phyloP scores from a whole-genome alignment of 2,888 invertebrate genomes.

The Crematogaster levior region DNA sequence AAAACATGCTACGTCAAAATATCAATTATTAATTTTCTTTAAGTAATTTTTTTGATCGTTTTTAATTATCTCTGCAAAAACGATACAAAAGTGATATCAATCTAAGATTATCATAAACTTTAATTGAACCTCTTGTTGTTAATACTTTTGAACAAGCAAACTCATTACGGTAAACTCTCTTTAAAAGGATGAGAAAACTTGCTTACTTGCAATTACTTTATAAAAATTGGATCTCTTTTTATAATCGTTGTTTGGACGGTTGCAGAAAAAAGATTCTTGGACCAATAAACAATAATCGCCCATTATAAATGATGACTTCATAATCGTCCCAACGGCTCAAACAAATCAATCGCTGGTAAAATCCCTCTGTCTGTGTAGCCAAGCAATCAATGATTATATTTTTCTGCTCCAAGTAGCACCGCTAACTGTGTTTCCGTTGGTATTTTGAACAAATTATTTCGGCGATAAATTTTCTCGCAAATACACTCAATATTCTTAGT shows the following conservation, averaged over 20 bases:
- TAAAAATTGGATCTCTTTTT: conserved; percentile 39
- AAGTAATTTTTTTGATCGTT: not conserved
- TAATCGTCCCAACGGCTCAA: conserved; percentile 42
- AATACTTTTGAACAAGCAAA: conserved; percentile 25
- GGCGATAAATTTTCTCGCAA: conserved; percentile 37
- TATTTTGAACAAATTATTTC: conserved; percentile 57
- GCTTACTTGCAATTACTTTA: conserved; percentile 32
- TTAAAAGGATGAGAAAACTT: conserved; percentile 23
- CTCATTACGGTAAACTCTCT: conserved; percentile 31
- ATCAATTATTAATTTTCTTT: not conserved
- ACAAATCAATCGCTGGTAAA: conserved; percentile 61
- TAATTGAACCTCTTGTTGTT: conserved; percentile 18
- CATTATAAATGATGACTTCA: conserved; percentile 29
- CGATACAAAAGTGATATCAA: conserved; percentile 9
- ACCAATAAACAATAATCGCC: conserved; percentile 23
- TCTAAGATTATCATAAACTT: conserved; percentile 6
- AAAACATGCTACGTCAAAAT: not conserved
- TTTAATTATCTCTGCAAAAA: conserved; percentile 3
- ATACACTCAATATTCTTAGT: conserved; percentile 12
- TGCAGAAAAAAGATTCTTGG: not conserved
- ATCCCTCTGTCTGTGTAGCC: conserved; percentile 19
- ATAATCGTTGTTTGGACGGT: conserved; percentile 6
- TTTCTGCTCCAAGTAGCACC: conserved; percentile 57
- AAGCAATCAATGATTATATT: conserved; percentile 62
- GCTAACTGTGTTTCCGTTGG: conserved; percentile 8